Evolutionary conservation across 2,797 vertebrate species (phyloP).

Genomic region (Orientallactaga sibirica): DNA sequence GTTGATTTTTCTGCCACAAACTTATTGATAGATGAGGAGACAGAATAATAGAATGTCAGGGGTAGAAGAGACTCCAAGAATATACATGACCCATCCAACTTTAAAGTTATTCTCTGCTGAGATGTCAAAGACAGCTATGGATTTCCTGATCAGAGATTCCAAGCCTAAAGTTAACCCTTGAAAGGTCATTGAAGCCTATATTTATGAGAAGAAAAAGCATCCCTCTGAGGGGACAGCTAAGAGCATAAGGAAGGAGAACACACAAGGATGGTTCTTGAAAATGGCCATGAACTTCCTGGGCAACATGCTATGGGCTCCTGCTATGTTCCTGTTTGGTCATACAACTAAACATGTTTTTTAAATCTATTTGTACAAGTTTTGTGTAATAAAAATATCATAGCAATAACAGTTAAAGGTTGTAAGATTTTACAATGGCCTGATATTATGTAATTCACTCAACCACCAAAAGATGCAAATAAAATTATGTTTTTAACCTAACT

Average conservation of each 20-base stretch:
- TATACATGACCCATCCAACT: not conserved
- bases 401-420: not conserved
- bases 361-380: not conserved
- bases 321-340: not conserved
- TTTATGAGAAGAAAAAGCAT: not conserved
- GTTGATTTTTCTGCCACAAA: not conserved
- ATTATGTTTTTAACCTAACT: not conserved
- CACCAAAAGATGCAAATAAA: not conserved
- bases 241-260: not conserved
- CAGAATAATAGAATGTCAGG: not conserved
- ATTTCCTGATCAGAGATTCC: not conserved
- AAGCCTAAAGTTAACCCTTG: not conserved
- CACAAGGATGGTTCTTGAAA: not conserved
- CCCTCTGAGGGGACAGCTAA: too few species aligned
- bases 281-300: not conserved
- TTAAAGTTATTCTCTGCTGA: not conserved
- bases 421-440: not conserved
- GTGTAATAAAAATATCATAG: not conserved
- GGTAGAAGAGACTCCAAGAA: not conserved
- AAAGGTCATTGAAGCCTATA: not conserved
- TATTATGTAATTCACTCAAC: not conserved
- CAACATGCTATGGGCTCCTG: not conserved
- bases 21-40: conserved; percentile 38
- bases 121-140: not conserved
- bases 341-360: not conserved